Evolutionary conservation across 2,797 vertebrate species (phyloP).

Genomic region (Xenopus petersii): DNA sequence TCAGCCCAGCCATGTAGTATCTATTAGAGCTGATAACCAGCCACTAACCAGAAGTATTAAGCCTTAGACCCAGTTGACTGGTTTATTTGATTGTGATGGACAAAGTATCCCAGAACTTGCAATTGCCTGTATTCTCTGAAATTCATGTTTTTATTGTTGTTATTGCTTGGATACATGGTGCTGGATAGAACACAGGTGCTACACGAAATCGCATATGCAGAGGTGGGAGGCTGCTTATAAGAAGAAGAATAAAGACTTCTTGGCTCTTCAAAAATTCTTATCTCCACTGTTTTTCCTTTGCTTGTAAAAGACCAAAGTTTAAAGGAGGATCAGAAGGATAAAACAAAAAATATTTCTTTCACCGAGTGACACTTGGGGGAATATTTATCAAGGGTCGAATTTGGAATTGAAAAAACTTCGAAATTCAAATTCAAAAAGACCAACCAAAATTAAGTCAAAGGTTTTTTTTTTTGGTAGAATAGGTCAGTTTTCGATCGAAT

Average conservation of each 20-base stretch:
- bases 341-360: neutral
- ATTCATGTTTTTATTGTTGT: conserved; percentile 57
- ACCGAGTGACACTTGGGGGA: too few species aligned
- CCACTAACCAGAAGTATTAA: neutral
- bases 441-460: too few species aligned
- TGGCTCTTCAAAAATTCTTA: conserved; percentile 42
- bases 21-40: too few species aligned
- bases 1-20: too few species aligned
- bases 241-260: conserved; percentile 63
- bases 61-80: neutral
- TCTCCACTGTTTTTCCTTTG: conserved; percentile 55
- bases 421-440: too few species aligned
- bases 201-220: conserved; percentile 56
- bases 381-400: too few species aligned
- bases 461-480: too few species aligned
- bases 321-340: conserved; percentile 68
- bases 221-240: conserved; percentile 58
- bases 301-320: conserved; percentile 63
- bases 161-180: conserved; percentile 53
- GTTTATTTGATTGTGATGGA: neutral
- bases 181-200: conserved; percentile 54
- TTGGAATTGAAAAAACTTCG: too few species aligned
- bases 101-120: conserved; percentile 53
- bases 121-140: conserved; percentile 51
- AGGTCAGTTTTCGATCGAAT: too few species aligned